A percentile compares a stretch with the other conserved stretches of the same genome.
Conservation (phyloP, 2,113 vertebrate genomes). For the Neotoma lepida region DNA sequence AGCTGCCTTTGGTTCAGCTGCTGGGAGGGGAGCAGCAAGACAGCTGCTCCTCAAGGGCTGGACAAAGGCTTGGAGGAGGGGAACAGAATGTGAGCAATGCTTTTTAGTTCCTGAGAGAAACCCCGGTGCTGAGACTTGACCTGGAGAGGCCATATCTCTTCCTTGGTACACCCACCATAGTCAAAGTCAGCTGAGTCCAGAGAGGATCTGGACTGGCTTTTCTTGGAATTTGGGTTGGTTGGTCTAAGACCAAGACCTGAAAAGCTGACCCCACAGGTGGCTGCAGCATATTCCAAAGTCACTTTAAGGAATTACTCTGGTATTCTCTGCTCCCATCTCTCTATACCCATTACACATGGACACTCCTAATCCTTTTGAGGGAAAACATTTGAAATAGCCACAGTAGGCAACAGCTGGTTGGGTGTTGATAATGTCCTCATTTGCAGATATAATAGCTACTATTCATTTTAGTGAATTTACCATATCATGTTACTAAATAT, state of each 20-base stretch:
- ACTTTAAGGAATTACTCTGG: background rate
- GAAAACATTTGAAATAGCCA: slow-evolving; percentile 58
- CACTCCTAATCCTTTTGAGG: background rate
- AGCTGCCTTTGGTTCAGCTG: slow-evolving; percentile 77
- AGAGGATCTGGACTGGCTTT: background rate
- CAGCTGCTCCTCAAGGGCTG: slow-evolving; percentile 71
- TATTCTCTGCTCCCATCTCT: slow-evolving; percentile 1
- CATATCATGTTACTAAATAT: background rate
- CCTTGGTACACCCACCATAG: background rate
- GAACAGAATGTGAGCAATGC: slow-evolving; percentile 45
- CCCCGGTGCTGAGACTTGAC: background rate
- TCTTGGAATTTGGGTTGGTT: background rate
- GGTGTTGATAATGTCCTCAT: slow-evolving; percentile 29
- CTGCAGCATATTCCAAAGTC: background rate
- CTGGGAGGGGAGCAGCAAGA: slow-evolving; percentile 8
- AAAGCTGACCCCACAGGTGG: background rate
- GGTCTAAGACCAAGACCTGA: slow-evolving; percentile 24
- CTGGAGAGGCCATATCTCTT: background rate
- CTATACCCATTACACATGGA: background rate
- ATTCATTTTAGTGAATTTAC: slow-evolving; percentile 25
- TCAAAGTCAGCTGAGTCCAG: slow-evolving; percentile 7
- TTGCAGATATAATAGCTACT: slow-evolving; percentile 12
- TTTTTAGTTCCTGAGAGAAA: slow-evolving; percentile 44
- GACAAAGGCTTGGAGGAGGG: slow-evolving; percentile 23
- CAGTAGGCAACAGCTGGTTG: slow-evolving; percentile 38